phyloP scores from a whole-genome alignment of 2,797 vertebrate species.

The Sardinella longiceps region DNA sequence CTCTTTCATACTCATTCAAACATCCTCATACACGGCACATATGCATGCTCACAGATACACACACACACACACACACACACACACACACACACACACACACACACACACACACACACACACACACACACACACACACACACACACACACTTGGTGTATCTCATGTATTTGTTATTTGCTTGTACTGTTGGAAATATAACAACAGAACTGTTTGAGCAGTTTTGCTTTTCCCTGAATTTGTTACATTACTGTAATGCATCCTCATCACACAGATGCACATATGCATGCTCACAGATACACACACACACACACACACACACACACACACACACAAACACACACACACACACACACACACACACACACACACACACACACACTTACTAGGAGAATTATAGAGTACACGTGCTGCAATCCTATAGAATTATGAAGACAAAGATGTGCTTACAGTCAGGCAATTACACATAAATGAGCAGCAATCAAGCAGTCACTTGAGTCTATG shows the following conservation, averaged over 20 bases:
- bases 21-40: no score
- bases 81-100: neutral
- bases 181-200: neutral
- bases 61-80: conserved; percentile 11
- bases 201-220: neutral
- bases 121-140: neutral
- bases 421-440: no score
- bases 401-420: neutral
- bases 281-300: no score
- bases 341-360: neutral
- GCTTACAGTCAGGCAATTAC: conserved; percentile 28
- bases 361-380: neutral
- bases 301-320: no score
- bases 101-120: neutral
- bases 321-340: no score
- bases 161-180: neutral
- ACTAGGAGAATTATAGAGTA: no score
- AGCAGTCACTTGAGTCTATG: neutral
- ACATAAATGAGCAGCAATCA: conserved; percentile 40
- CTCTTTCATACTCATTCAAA: no score
- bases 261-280: no score
- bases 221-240: no score
- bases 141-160: neutral
- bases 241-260: no score
- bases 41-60: neutral